These are phyloP conservation scores for Sparidentex hasta DNA, from an alignment of 2,797 vertebrate genomes.

Conservation along the genomic window DNA sequence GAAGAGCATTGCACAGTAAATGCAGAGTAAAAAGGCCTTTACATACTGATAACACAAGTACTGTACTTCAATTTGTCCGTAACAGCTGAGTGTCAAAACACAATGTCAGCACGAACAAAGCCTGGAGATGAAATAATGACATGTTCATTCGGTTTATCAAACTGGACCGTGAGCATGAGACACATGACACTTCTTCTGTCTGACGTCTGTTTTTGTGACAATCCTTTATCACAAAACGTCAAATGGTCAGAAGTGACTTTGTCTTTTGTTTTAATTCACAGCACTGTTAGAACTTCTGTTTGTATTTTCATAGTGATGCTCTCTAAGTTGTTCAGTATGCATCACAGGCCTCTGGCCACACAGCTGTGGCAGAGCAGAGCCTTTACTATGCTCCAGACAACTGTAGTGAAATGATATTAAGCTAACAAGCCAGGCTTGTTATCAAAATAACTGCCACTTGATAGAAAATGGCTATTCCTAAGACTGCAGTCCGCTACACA, in stretches of 20 bases:
- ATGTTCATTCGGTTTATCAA: constrained; percentile 35
- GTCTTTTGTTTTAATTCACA: constrained; percentile 42
- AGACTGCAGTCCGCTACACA: constrained; percentile 34
- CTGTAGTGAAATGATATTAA: constrained; percentile 49
- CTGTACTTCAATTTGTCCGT: constrained; percentile 34
- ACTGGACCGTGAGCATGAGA: neutral
- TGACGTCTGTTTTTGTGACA: constrained; percentile 10
- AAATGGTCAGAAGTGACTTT: constrained; percentile 6
- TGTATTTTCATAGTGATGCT: constrained; percentile 39
- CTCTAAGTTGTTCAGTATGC: constrained; percentile 51
- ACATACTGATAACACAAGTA: constrained; percentile 36
- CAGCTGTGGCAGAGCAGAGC: constrained; percentile 43
- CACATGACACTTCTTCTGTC: neutral
- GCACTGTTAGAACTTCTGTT: constrained; percentile 30
- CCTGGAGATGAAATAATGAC: constrained; percentile 37
- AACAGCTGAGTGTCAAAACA: constrained; percentile 30
- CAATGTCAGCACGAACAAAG: constrained; percentile 42
- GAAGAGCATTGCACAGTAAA: constrained; percentile 17
- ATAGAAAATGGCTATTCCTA: constrained; percentile 53
- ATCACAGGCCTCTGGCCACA: constrained; percentile 42
- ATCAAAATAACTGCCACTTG: constrained; percentile 55
- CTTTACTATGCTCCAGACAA: constrained; percentile 51
- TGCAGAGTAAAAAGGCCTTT: constrained; percentile 50
- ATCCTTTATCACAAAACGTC: neutral
- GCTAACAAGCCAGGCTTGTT: constrained; percentile 44